Conservation (phyloP, 2,888 invertebrate genomes). For the Metallyticus violacea region DNA sequence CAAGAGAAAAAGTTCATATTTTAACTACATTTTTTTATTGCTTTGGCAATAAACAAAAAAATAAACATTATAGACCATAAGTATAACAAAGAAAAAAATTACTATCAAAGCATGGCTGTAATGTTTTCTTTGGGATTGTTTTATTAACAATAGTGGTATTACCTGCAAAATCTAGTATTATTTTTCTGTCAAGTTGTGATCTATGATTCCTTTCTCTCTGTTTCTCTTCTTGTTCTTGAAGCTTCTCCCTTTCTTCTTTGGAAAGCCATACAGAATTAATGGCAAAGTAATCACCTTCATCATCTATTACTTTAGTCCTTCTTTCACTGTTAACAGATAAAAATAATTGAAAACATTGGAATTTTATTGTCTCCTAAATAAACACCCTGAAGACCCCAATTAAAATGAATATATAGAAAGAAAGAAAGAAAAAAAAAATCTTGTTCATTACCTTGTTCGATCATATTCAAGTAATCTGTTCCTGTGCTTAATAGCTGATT, state of each 20-base stretch:
- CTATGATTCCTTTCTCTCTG: conserved; percentile 66
- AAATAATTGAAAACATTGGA: not conserved
- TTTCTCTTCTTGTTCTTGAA: conserved; percentile 65
- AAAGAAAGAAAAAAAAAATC: not conserved
- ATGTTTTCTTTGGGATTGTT: no score
- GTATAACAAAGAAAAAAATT: no score
- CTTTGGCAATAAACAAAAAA: no score
- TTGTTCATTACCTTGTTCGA: conserved; percentile 60
- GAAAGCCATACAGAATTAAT: conserved; percentile 80
- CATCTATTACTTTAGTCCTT: conserved; percentile 81
- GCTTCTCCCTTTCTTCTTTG: conserved; percentile 62
- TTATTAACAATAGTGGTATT: conserved; percentile 30
- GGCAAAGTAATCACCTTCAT: conserved; percentile 91
- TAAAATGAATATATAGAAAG: not conserved
- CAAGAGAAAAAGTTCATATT: no score
- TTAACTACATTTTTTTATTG: no score
- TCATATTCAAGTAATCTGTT: conserved; percentile 83
- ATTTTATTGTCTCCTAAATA: not conserved
- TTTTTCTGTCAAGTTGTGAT: conserved; percentile 63
- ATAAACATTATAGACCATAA: no score
- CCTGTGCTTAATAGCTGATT: conserved; percentile 72
- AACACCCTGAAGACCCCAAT: not conserved
- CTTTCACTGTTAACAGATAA: conserved; percentile 54
- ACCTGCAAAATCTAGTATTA: conserved; percentile 77
- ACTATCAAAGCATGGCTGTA: no score